These are phyloP conservation scores for Hipposideros armiger DNA, from an alignment of 2,113 vertebrate genomes.

Conservation along the genomic window DNA sequence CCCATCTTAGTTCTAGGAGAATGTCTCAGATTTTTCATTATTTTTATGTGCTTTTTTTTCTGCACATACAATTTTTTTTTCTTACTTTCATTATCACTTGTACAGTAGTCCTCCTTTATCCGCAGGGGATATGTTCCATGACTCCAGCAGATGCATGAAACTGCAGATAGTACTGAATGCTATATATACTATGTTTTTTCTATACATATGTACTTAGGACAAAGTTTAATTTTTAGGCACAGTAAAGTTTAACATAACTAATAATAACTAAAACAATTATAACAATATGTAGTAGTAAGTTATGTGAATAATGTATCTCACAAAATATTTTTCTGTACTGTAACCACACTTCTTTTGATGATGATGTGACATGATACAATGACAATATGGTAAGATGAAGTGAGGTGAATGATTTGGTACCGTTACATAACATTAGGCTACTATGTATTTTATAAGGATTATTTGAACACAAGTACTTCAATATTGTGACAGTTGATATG, in stretches of 20 bases:
- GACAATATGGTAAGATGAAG: not conserved
- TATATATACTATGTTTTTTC: not conserved
- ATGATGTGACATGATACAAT: not conserved
- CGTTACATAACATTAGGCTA: not conserved
- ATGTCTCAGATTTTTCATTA: not conserved
- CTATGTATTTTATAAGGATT: too few species aligned
- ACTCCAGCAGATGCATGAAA: too few species aligned
- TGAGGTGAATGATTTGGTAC: not conserved
- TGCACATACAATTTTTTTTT: not conserved
- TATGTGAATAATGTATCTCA: not conserved
- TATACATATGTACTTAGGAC: not conserved
- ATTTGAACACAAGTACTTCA: too few species aligned
- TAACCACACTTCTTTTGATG: not conserved
- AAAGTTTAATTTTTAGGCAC: not conserved
- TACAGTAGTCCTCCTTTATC: not conserved
- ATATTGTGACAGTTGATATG: too few species aligned
- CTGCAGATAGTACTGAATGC: not conserved
- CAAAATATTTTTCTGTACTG: not conserved
- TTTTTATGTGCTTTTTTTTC: not conserved
- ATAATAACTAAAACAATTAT: not conserved
- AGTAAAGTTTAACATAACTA: not conserved
- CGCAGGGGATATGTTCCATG: not conserved
- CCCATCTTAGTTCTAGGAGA: not conserved
- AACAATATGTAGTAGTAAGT: not conserved
- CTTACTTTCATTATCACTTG: not conserved